phyloP scores from a whole-genome alignment of 2,888 invertebrate genomes.

The Meteorus colon region DNA sequence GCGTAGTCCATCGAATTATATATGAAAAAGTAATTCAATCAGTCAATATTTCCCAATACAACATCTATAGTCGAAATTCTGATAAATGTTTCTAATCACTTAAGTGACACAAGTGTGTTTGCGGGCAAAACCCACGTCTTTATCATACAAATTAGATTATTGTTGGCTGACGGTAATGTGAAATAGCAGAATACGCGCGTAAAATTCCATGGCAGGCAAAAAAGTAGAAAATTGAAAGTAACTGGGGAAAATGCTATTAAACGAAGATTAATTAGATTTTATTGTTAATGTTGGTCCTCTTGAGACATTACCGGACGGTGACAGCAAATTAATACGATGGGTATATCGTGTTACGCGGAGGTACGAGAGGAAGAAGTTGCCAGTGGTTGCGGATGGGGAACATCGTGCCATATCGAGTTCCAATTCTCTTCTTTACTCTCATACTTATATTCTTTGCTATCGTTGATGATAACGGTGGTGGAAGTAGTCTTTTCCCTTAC shows the following conservation, averaged over 20 bases:
- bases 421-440: constrained; percentile 26
- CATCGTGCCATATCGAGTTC: constrained; percentile 32
- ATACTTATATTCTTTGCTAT: not conserved
- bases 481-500: constrained; percentile 25
- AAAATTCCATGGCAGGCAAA: not conserved
- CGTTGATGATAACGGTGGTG: not conserved
- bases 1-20: not conserved
- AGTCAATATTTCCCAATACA: not conserved
- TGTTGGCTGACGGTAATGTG: not conserved
- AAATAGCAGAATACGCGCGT: not conserved
- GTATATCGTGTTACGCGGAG: constrained; percentile 25
- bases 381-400: not conserved
- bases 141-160: constrained; percentile 9
- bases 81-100: not conserved
- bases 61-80: not conserved
- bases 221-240: not conserved
- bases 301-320: constrained; percentile 18
- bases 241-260: not conserved
- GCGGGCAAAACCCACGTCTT: not conserved
- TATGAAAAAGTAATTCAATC: not conserved
- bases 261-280: constrained; percentile 26
- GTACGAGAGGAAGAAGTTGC: not conserved
- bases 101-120: not conserved
- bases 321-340: constrained; percentile 36
- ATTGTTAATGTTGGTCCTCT: constrained; percentile 19